Evolutionary conservation across 1,140 invertebrate genomes (phyloP).

Genomic region (Neodiprion pinetum): DNA sequence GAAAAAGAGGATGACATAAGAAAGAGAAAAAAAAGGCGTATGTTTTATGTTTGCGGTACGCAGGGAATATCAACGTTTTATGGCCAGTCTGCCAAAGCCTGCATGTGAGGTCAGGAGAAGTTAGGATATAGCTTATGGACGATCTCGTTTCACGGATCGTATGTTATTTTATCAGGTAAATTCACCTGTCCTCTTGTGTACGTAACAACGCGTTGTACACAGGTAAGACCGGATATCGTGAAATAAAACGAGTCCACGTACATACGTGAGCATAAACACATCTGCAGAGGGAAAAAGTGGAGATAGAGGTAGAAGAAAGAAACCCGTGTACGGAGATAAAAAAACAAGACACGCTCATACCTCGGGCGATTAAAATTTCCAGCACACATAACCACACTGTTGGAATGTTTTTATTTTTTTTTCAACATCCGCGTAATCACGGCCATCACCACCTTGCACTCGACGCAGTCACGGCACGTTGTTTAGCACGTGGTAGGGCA

Average conservation of each 20-base stretch:
- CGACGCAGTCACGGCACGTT: neutral
- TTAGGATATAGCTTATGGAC: neutral
- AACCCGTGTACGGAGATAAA: too few species aligned
- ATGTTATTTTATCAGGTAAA: neutral
- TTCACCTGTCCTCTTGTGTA: neutral
- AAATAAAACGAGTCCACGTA: neutral
- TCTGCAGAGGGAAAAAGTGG: neutral
- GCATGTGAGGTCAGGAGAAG: neutral
- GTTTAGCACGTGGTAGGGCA: neutral
- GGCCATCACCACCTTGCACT: too few species aligned
- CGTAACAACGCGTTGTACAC: neutral
- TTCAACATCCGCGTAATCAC: too few species aligned
- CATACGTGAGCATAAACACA: neutral
- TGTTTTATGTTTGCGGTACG: conserved; percentile 5
- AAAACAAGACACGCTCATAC: too few species aligned
- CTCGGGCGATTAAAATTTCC: too few species aligned
- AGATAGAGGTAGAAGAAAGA: too few species aligned
- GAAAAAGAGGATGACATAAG: neutral
- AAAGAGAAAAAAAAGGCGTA: neutral
- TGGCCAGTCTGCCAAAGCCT: neutral
- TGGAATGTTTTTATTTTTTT: too few species aligned
- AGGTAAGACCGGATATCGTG: neutral
- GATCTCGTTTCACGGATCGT: neutral
- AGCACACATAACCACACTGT: too few species aligned
- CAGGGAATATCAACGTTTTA: conserved; percentile 4